Conservation (phyloP, 2,888 invertebrate genomes). For the Amphipyra tragopoginis region DNA sequence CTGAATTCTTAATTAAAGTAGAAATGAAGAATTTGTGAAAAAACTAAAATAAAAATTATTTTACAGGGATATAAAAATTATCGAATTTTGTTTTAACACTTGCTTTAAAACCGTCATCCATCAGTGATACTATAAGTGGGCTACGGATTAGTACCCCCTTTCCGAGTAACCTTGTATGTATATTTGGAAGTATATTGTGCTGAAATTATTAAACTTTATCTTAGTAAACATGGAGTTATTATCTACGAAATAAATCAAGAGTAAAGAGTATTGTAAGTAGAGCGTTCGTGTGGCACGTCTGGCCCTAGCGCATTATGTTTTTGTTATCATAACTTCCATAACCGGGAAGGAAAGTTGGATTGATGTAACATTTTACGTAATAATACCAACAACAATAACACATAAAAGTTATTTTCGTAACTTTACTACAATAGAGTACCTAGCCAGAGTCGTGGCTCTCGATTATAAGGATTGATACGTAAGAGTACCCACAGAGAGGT, state of each 20-base stretch:
- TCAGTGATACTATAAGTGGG: too few relatives aligned
- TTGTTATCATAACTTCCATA: constrained; percentile 68
- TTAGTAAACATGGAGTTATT: constrained; percentile 30
- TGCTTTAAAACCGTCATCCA: too few relatives aligned
- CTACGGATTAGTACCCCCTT: too few relatives aligned
- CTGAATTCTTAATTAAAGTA: too few relatives aligned
- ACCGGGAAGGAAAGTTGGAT: constrained; percentile 73
- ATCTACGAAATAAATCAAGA: constrained; percentile 36
- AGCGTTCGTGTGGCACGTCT: constrained; percentile 50
- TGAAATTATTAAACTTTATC: constrained; percentile 7
- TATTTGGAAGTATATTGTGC: too few relatives aligned
- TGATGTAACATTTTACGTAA: constrained; percentile 74
- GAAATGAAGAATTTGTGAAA: too few relatives aligned
- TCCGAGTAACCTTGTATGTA: too few relatives aligned
- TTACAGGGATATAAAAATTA: too few relatives aligned
- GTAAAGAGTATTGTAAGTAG: constrained; percentile 20
- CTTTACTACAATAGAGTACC: constrained; percentile 41
- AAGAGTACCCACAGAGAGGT: background rate
- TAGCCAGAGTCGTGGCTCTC: constrained; percentile 27
- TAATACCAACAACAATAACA: constrained; percentile 56
- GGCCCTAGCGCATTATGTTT: constrained; percentile 66
- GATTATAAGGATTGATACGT: constrained; percentile 32
- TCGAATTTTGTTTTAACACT: too few relatives aligned
- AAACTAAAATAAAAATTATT: too few relatives aligned
- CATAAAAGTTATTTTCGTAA: constrained; percentile 61